Percentiles rank a stretch among this genome's conserved stretches.
Evolutionary conservation across 2,113 vertebrate species (phyloP).

Genomic region (Rhegmatorhina hoffmannsi): DNA sequence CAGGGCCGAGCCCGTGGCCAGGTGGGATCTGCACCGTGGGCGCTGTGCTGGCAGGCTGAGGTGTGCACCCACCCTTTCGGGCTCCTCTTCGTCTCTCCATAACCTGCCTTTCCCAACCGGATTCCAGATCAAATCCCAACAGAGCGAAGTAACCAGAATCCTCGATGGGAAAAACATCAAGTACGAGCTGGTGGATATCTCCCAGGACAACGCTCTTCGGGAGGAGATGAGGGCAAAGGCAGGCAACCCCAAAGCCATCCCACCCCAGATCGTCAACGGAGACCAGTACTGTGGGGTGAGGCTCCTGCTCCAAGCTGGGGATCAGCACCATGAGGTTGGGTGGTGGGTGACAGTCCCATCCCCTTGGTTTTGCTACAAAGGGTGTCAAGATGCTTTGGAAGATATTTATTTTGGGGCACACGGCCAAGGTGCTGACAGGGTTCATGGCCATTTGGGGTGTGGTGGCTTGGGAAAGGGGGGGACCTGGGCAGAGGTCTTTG

Average conservation of each 20-base stretch:
- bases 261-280: constrained; percentile 94
- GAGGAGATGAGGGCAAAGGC: constrained; percentile 92
- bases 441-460: fast-evolving
- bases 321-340: fast-evolving
- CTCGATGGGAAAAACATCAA: constrained; percentile 91
- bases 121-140: constrained; percentile 91
- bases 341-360: fast-evolving
- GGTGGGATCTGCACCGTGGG: background rate
- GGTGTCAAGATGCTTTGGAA: fast-evolving
- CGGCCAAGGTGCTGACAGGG: fast-evolving
- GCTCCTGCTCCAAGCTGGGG: fast-evolving
- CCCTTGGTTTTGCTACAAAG: background rate
- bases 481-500: fast-evolving
- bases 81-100: background rate
- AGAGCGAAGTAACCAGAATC: constrained; percentile 89
- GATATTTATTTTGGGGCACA: fast-evolving
- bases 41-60: fast-evolving
- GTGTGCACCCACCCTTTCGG: fast-evolving
- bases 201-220: constrained; percentile 85
- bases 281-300: constrained; percentile 96
- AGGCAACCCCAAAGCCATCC: constrained; percentile 87
- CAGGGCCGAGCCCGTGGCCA: background rate
- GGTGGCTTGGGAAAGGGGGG: background rate
- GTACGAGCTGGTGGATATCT: constrained; percentile 92
- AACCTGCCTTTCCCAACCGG: background rate